Evolutionary conservation across 2,888 invertebrate genomes (phyloP).

Genomic region (Epinotia nisella): DNA sequence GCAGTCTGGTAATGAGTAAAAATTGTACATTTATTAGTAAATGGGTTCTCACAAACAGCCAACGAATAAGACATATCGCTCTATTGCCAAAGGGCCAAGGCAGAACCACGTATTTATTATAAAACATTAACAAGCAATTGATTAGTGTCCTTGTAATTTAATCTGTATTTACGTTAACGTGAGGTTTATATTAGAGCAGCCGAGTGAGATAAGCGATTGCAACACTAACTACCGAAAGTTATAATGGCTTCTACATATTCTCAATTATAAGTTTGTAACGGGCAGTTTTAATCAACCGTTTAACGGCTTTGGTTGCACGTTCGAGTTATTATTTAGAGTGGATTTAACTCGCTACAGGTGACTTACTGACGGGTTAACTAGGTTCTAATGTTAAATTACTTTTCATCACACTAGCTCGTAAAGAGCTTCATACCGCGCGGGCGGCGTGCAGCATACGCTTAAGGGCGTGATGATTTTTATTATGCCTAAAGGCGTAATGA

Average conservation of each 20-base stretch:
- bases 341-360: neutral
- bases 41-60: too few relatives aligned
- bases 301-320: constrained; percentile 10
- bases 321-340: constrained; percentile 20
- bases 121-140: neutral
- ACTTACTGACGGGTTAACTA: constrained; percentile 8
- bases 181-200: neutral
- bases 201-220: neutral
- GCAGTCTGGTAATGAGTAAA: too few relatives aligned
- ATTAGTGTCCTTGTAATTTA: neutral
- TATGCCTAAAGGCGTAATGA: too few relatives aligned
- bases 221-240: constrained; percentile 15
- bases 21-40: too few relatives aligned
- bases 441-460: too few relatives aligned
- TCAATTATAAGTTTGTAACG: constrained; percentile 33
- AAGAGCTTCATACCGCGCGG: too few relatives aligned
- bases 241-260: constrained; percentile 30
- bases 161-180: neutral
- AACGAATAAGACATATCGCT: too few relatives aligned
- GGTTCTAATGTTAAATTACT: neutral
- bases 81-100: too few relatives aligned
- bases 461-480: too few relatives aligned
- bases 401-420: too few relatives aligned
- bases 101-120: neutral
- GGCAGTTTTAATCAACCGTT: constrained; percentile 13